These are phyloP conservation scores for Alitta virens DNA, from an alignment of 2,888 invertebrate genomes.

Conservation along the genomic window DNA sequence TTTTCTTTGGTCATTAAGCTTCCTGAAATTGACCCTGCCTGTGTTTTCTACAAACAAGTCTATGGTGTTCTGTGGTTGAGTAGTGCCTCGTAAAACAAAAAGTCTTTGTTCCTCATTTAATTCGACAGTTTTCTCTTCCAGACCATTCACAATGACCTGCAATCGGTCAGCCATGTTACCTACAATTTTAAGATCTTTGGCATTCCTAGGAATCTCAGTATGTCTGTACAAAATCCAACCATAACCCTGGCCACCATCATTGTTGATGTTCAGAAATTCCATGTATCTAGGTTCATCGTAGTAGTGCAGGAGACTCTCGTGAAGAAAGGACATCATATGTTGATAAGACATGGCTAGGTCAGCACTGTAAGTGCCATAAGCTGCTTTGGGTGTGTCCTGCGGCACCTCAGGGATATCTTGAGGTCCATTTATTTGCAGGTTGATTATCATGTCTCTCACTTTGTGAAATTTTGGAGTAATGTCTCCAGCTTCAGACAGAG, in stretches of 20 bases:
- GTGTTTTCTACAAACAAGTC: constrained; percentile 29
- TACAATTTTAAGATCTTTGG: constrained; percentile 29
- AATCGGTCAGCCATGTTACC: constrained; percentile 58
- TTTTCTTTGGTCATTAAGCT: constrained; percentile 18
- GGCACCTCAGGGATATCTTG: constrained; percentile 13
- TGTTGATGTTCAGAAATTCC: constrained; percentile 49
- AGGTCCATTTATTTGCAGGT: background rate
- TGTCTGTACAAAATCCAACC: constrained; percentile 63
- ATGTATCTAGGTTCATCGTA: constrained; percentile 35
- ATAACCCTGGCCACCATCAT: constrained; percentile 61
- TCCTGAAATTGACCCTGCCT: constrained; percentile 24
- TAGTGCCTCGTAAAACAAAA: background rate
- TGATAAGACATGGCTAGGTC: background rate
- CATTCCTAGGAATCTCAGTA: constrained; percentile 25
- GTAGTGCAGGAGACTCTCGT: background rate
- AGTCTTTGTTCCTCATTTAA: background rate
- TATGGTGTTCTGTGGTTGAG: background rate
- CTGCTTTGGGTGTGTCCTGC: background rate
- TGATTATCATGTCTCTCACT: constrained; percentile 17
- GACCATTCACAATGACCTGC: constrained; percentile 24
- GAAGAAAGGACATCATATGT: background rate
- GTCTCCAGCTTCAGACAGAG: constrained; percentile 23
- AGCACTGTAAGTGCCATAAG: constrained; percentile 2
- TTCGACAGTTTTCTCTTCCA: constrained; percentile 45
- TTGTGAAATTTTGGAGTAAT: constrained; percentile 18